Base-by-base conservation (phyloP, 2,113 vertebrate genomes). In the Nesogale talazaci region DNA sequence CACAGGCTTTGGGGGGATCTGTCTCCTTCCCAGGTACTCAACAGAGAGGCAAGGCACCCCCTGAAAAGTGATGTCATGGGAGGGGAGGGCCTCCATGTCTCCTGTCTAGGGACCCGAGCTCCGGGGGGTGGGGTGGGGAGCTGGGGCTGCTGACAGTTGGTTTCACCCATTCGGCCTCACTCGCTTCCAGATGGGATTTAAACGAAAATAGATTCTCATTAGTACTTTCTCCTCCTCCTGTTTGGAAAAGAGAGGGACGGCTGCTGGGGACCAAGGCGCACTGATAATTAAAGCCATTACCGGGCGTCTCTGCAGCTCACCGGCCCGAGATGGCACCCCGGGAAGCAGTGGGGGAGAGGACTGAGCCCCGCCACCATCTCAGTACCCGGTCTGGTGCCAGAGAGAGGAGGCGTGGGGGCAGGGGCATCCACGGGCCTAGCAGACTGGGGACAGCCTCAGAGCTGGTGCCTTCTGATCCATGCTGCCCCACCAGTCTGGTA, bases 201-300 rank as follows among this genome's bases (percentile, higher is more conserved):
- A 57, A 88, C 22, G 36, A 92, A 96, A 96, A 94, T 36, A 95
- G 76, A n/a, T 52, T 72, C 77, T 91, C 83, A 83, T 76, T 88
- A 56, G 95, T 61, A 19, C 9, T n/a, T 29, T 84, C 46, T n/a
- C 46, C 59, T 81, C 69, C 42, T 27, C 14, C 15, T 38, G 76
- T 77, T 23, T 27, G 83, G 92, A 78, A 74, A 69, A 52, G 69
- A 57, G 40, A 42, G 22, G 63, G 76, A 31, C 25, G 93, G 90
- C 25, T 69, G 94, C 96, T 93, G 91, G 94, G 93, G 56, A 81
- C 17, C 61, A 77, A 31, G 52, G 59, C 0, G 0, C 83, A 56
- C 88, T 69, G 81, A 29, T 77, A 92, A 94, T 91, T 95, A 86
- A 91, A 94, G 52, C 52, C 95, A 94, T 86, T 19, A 72, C 16